These are phyloP conservation scores for Mastigias papua DNA, from an alignment of 30 jellyfish, hydroid and myxozoan genomes.

Conservation along the genomic window DNA sequence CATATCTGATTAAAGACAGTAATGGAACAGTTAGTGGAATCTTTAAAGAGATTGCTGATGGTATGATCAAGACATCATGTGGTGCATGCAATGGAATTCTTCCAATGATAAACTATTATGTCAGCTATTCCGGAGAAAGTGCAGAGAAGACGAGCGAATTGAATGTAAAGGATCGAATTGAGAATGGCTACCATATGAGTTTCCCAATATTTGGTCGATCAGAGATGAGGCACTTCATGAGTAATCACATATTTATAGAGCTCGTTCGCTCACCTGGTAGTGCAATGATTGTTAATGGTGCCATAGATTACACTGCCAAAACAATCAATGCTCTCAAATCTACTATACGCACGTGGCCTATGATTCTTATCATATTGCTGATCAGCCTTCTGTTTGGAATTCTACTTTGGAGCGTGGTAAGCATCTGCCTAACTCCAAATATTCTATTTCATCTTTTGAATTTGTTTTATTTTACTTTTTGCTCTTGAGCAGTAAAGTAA, in stretches of 20 bases:
- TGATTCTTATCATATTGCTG: conserved; percentile 39
- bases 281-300: conserved; percentile 70
- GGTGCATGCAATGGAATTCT: conserved; percentile 32
- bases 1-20: conserved; percentile 42
- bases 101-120: conserved; percentile 32
- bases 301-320: conserved; percentile 35
- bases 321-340: conserved; percentile 38
- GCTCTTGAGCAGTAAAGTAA: too few species aligned
- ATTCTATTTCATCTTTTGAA: too few species aligned
- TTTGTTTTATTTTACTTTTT: too few species aligned
- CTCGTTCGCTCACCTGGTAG: conserved; percentile 72
- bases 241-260: conserved; percentile 43
- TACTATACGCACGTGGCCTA: conserved; percentile 48
- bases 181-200: conserved; percentile 50
- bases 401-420: conserved; percentile 75
- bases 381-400: conserved; percentile 61
- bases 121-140: conserved; percentile 55
- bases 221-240: conserved; percentile 43
- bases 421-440: too few species aligned
- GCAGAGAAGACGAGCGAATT: conserved; percentile 61
- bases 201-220: conserved; percentile 78
- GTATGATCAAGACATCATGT: conserved; percentile 55
- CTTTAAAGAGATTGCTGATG: conserved; percentile 37
- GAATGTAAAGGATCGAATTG: conserved; percentile 14
- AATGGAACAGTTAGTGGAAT: conserved; percentile 46